Evolutionary conservation across 2,797 vertebrate genomes (phyloP), one percentile per base, ranked within the genome.

Genomic region (Melanogrammus aeglefinus): DNA sequence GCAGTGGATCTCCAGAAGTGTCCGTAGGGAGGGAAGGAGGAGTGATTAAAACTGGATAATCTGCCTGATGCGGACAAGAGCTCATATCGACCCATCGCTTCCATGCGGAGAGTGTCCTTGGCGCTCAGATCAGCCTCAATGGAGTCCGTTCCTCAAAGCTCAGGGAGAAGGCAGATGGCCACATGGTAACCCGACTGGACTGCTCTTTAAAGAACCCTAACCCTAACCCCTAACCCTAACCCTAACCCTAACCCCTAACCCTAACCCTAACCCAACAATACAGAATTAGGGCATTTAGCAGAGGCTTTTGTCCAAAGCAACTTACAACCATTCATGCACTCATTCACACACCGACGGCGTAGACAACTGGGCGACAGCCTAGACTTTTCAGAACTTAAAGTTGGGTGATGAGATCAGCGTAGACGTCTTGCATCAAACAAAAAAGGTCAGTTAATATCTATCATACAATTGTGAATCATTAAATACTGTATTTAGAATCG

Each of bases 21-120:
- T 31, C 73, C 77, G 77, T 66, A 72, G 47, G 66, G 72, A 77
- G 72, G 77, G 76, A 77, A 72, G 72, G 33, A 79, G 79, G 82
- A 75, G 74, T 81, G 77, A 85, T 91, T 81, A 90, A 90, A 66
- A 69, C 73, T 89, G 86, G 88, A 85, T 85, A 90, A 83, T 88
- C 76, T 79, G 84, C 84, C 81, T 27, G 78, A 81, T 83, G 82
- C 39, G 31, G 82, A 83, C 82, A 84, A 86, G 82, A 91, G 88
- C 81, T 87, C 91, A 69, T 16, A 27, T 92, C 69, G 85, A 91
- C 84, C 81, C 77, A 82, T 86, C 83, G 44, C 83, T 44, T 73
- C 80, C 66, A 73, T 86, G 84, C 75, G 80, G 82, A 83, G 81
- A 87, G 80, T 81, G 84, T 87, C 85, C 82, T 72, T 77, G 77